These are phyloP conservation scores for Pterophyllum scalare DNA, from an alignment of 2,113 vertebrate genomes.

Conservation along the genomic window DNA sequence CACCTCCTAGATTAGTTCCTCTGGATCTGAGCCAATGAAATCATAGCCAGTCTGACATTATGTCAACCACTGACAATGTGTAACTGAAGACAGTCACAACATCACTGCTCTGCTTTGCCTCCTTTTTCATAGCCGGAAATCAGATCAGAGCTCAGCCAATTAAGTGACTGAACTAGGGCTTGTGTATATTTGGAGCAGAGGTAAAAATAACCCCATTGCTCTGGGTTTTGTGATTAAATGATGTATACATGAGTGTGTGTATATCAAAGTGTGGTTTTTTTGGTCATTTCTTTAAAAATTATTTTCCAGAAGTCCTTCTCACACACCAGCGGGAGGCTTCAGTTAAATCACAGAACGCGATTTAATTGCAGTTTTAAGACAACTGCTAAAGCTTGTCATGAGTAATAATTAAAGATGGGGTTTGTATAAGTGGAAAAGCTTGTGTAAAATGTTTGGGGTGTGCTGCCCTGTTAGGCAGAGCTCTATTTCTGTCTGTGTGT, in stretches of 20 bases:
- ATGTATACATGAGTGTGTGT: background rate
- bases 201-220: slow-evolving; percentile 61
- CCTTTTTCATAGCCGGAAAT: slow-evolving; percentile 26
- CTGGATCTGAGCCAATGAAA: slow-evolving; percentile 17
- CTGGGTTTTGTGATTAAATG: slow-evolving; percentile 25
- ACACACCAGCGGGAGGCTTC: background rate
- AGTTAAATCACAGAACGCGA: background rate
- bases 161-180: slow-evolving; percentile 52
- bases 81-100: slow-evolving; percentile 35
- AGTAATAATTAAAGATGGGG: background rate
- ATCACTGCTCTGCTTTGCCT: background rate
- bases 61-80: background rate
- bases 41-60: slow-evolving; percentile 17
- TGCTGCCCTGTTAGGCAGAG: slow-evolving; percentile 43
- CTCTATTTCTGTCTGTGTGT: slow-evolving; percentile 69
- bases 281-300: background rate
- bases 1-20: background rate
- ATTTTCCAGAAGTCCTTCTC: background rate
- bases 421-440: slow-evolving; percentile 37
- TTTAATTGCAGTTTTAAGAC: background rate
- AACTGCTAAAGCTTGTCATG: background rate
- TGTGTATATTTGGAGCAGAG: slow-evolving; percentile 48
- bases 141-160: slow-evolving; percentile 62
- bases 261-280: background rate
- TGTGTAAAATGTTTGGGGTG: slow-evolving; percentile 28